phyloP scores from a whole-genome alignment of 1,140 invertebrate genomes.

The Ctenoplectra terminalis region DNA sequence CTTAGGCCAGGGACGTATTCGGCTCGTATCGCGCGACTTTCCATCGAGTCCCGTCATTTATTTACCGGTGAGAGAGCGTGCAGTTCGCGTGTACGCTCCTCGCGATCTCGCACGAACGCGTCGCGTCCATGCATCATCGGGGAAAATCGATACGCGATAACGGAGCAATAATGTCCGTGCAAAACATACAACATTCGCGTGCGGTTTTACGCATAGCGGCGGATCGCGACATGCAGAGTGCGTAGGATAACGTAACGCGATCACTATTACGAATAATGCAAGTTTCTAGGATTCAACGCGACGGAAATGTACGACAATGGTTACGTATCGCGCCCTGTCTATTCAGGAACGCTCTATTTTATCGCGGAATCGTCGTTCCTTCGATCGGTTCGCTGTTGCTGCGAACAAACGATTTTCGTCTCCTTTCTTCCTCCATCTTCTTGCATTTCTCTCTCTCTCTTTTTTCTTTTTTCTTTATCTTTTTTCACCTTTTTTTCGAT shows the following conservation, averaged over 20 bases:
- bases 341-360: neutral
- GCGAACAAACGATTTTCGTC: too few species aligned
- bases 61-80: neutral
- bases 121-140: constrained; percentile 30
- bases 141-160: constrained; percentile 46
- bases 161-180: constrained; percentile 46
- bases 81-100: neutral
- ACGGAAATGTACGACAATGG: constrained; percentile 7
- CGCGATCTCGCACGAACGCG: neutral
- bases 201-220: constrained; percentile 50
- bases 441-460: neutral
- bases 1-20: too few species aligned
- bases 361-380: neutral
- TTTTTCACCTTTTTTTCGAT: neutral
- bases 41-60: neutral
- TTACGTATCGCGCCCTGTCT: constrained; percentile 33
- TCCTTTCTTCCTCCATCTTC: neutral
- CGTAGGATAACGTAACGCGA: constrained; percentile 39
- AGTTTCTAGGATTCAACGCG: neutral
- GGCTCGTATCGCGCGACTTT: neutral
- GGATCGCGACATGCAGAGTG: constrained; percentile 38
- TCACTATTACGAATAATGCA: constrained; percentile 58
- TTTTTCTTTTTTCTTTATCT: neutral
- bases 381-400: too few species aligned
- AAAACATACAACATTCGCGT: constrained; percentile 47